phyloP scores from a whole-genome alignment of 2,113 vertebrate genomes.

The Poecilia latipinna region DNA sequence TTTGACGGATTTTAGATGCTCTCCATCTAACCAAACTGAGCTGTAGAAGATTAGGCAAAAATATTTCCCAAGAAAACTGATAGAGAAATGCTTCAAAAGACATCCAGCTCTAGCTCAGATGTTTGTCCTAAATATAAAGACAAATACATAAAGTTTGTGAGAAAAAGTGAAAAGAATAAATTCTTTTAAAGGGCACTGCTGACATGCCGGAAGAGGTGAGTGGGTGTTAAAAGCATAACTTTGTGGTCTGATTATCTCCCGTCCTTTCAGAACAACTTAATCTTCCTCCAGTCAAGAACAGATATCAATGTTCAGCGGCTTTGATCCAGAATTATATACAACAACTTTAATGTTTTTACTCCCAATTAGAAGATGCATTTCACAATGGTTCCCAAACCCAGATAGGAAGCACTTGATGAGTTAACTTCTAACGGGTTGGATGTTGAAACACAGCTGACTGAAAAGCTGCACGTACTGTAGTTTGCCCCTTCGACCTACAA shows the following conservation, averaged over 20 bases:
- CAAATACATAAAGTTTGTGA: background rate
- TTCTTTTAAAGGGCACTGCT: background rate
- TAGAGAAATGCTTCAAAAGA: too few relatives aligned
- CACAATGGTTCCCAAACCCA: background rate
- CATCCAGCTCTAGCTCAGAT: background rate
- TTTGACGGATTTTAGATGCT: too few relatives aligned
- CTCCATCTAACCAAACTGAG: too few relatives aligned
- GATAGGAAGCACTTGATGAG: background rate
- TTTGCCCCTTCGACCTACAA: constrained; percentile 11
- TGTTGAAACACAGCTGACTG: constrained; percentile 22
- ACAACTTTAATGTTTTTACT: background rate
- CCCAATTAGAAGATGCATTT: background rate
- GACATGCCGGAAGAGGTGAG: constrained; percentile 23
- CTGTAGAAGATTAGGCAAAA: too few relatives aligned
- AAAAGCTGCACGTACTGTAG: constrained; percentile 41
- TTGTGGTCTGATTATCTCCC: constrained; percentile 11
- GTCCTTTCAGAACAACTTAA: constrained; percentile 1
- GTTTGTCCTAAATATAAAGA: background rate
- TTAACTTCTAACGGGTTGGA: background rate
- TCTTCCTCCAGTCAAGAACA: background rate
- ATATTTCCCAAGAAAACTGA: too few relatives aligned
- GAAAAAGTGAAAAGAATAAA: background rate
- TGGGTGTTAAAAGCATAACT: constrained; percentile 25
- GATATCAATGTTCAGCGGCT: background rate
- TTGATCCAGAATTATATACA: background rate